Base-by-base conservation (phyloP, 2,113 vertebrate genomes). In the Cryptomyrus ogoouensis region DNA sequence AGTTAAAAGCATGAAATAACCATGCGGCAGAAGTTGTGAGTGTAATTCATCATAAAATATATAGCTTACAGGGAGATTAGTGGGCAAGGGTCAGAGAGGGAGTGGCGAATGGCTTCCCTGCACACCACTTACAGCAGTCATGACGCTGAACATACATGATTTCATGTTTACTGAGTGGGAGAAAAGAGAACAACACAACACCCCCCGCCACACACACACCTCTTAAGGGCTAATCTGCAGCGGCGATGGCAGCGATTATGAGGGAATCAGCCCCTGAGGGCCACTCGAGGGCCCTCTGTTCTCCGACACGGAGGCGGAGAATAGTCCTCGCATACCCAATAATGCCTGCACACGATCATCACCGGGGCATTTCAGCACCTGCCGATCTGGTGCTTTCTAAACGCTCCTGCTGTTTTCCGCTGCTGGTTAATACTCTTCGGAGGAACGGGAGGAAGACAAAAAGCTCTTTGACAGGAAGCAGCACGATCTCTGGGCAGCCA, bases 161-260 rank as follows among this genome's bases (percentile, higher is more conserved):
- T 44, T n/a, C 44, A 84, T 47, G 42, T 83, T 83, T 83, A 46
- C 15, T 83, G 42, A 46, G 42, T 10, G 80, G 42, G 8, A 84
- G 5, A 31, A 12, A 58, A 27, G 31, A 56, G 27, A 56, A 58
- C n/a, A 35, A 8, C 52, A 56, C 52, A 35, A 87, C 9, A 21
- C 6, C 49, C 49, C 10, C 46, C 6, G 35, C 84, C 83, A 49
- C 15, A 58, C 35, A 49, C 83, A 12, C 53, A 66, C n/a, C 42
- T 47, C 21, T 86, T 86, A 44, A 53, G 27, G 5, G 87, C 86
- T 92, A 88, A 94, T 93, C 92, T 92, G 90, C 84, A 92, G 91
- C 92, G 91, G 92, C 91, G 91, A 93, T 90, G 88, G 89, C 91
- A 93, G 56, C 92, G 21, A n/a, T 84, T 44, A 47, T 21, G 83